Evolutionary conservation across 1,140 invertebrate genomes (phyloP).

Genomic region (Cotesia glomerata): DNA sequence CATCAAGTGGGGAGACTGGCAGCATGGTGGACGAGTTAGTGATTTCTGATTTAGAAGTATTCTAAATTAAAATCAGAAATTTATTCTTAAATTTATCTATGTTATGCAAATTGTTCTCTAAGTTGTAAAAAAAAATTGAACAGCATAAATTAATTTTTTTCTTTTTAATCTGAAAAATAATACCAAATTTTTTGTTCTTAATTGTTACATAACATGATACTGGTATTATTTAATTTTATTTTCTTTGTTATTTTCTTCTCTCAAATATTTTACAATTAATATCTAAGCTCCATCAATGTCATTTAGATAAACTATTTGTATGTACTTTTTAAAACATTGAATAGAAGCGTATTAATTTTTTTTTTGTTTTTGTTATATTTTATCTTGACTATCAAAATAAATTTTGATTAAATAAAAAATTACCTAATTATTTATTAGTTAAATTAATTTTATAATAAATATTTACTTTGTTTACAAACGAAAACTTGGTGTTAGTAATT

Average conservation of each 20-base stretch:
- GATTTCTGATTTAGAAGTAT: slow-evolving; percentile 45
- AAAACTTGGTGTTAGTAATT: not conserved
- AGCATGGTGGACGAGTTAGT: slow-evolving; percentile 47
- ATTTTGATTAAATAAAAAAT: not conserved
- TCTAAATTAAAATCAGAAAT: slow-evolving; percentile 44
- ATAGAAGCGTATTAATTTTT: not conserved
- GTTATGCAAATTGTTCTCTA: too few relatives aligned
- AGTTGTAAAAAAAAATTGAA: slow-evolving; percentile 28
- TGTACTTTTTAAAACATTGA: too few relatives aligned
- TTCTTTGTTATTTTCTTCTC: slow-evolving; percentile 20
- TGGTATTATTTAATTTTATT: slow-evolving; percentile 1
- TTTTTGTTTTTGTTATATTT: not conserved
- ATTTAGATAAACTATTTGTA: not conserved
- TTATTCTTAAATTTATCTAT: slow-evolving; percentile 22
- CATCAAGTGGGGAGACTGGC: slow-evolving; percentile 56
- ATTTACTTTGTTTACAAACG: slow-evolving; percentile 8
- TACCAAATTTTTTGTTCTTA: slow-evolving; percentile 23
- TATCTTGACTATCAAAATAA: not conserved
- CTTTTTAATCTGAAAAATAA: slow-evolving; percentile 36
- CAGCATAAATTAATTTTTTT: slow-evolving; percentile 33
- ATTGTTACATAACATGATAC: slow-evolving; percentile 29
- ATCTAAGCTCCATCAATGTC: too few relatives aligned
- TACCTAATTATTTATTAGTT: not conserved
- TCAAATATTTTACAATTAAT: not conserved
- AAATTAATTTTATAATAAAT: slow-evolving; percentile 12